phyloP scores from a whole-genome alignment of 1,140 invertebrate genomes.

The Mamestra configurata region DNA sequence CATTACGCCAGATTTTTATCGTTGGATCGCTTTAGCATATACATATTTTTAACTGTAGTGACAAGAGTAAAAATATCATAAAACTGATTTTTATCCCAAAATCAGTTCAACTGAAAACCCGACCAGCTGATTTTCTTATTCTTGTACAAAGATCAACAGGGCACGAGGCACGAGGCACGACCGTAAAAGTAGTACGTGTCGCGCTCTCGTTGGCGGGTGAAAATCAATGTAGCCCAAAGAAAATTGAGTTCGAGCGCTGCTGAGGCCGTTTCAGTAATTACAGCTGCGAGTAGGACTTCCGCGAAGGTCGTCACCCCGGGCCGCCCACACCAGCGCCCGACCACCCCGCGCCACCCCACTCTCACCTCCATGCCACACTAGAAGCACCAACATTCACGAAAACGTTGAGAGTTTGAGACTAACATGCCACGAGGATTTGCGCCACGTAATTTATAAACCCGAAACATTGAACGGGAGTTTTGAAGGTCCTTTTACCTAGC shows the following conservation, averaged over 20 bases:
- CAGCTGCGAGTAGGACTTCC: conserved; percentile 54
- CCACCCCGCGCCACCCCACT: conserved; percentile 6
- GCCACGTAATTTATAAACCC: conserved; percentile 4
- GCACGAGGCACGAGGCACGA: background rate
- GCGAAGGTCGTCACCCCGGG: conserved; percentile 57
- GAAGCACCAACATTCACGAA: conserved; percentile 27
- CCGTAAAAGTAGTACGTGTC: conserved; percentile 29
- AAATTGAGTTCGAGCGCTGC: conserved; percentile 54
- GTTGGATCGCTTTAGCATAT: no score
- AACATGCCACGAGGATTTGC: conserved; percentile 22
- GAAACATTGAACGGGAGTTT: conserved; percentile 36
- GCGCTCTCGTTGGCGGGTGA: conserved; percentile 23
- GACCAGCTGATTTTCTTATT: conserved; percentile 23
- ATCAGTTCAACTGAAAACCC: background rate
- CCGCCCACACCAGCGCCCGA: conserved; percentile 7
- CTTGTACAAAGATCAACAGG: conserved; percentile 28
- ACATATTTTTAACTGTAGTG: no score
- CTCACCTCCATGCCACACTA: conserved; percentile 35
- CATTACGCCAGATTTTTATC: background rate
- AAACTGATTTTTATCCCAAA: background rate
- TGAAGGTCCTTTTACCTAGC: background rate
- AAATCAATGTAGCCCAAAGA: conserved; percentile 49
- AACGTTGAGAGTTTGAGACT: conserved; percentile 22
- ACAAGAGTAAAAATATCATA: no score
- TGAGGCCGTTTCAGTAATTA: conserved; percentile 59